Base-by-base conservation (phyloP, 2,888 invertebrate genomes). In the Molorchus minor region DNA sequence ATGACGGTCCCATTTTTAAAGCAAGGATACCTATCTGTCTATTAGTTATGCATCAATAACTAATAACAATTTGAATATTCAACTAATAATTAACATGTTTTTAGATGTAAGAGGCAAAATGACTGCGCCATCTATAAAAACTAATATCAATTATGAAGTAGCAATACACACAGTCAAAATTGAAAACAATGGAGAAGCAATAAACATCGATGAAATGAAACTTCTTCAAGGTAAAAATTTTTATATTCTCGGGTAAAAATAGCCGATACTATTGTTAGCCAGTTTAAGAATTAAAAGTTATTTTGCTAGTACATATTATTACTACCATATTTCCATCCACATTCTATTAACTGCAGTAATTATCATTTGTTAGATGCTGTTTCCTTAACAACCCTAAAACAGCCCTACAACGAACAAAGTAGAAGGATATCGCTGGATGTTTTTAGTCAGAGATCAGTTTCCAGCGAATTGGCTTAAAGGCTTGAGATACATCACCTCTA, bases 141-240 rank as follows among this genome's bases (percentile, higher is more conserved):
- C 1, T 25, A 49, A 16, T 16, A 25, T 56, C 0, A 67, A 68
- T 20, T 86, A 84, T 71, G 83, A 83, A 68, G 72, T 86, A 52
- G 86, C 86, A 0, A 81, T 83, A 1, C 87, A 87, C 75, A 82
- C 84, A 1, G 83, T 87, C 5, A 83, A 83, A 69, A 82, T 87
- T 4, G 78, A 84, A 53, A 79, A 83, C 51, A 84, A 84, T 46
- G 86, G 86, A 1, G 81, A 83, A 3, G 73, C 86, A 8, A 80
- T 85, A n/a, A 85, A 85, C 68, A 82, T 86, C 3, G 82, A 83
- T 65, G 81, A 85, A 41, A 76, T 87, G 35, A 84, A 64, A 55
- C 64, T 43, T 12, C 29, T 67, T 17, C 62, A 64, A 60, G 66
- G 66, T 66, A 44, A 36, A 4, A n/a, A 4, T 19, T 54, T 1